A percentile compares a stretch with the other conserved stretches of the same genome.
These are phyloP conservation scores for Zygothrica quintamaculata DNA, from an alignment of 2,888 invertebrate species.

Conservation along the genomic window DNA sequence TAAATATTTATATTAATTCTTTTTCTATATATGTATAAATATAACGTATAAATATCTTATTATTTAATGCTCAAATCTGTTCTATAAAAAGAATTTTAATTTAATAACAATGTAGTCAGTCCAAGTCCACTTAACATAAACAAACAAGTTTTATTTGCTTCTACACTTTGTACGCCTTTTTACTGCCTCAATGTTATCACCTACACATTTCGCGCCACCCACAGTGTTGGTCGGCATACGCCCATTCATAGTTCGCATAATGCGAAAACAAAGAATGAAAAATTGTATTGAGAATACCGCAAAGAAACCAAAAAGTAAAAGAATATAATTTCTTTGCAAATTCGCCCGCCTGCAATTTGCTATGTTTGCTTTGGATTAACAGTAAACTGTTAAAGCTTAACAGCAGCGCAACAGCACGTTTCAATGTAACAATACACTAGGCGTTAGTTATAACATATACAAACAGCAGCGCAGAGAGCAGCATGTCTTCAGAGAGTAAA, in stretches of 20 bases:
- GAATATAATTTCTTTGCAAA: constrained; percentile 39
- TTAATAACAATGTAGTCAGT: constrained; percentile 33
- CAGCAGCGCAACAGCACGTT: constrained; percentile 55
- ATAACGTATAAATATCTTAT: background rate
- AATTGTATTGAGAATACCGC: too few species aligned
- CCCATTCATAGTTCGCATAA: constrained; percentile 34
- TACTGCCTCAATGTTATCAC: constrained; percentile 24
- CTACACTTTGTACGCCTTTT: constrained; percentile 28
- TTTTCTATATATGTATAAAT: background rate
- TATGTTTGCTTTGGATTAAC: constrained; percentile 42
- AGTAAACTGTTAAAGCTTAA: constrained; percentile 43
- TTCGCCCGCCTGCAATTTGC: constrained; percentile 27
- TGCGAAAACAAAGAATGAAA: constrained; percentile 38
- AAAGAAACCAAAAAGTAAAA: constrained; percentile 9
- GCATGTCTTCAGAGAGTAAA: constrained; percentile 17
- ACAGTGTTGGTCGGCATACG: constrained; percentile 12
- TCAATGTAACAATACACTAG: constrained; percentile 35
- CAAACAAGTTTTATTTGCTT: constrained; percentile 35
- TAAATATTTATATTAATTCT: background rate
- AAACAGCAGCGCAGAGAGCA: constrained; percentile 30
- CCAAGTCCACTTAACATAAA: constrained; percentile 50
- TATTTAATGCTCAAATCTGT: constrained; percentile 2
- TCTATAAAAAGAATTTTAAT: constrained; percentile 15
- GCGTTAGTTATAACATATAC: constrained; percentile 21
- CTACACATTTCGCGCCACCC: background rate